Base-by-base conservation (phyloP, 2,888 invertebrate genomes). In the Cerastis leucographa region DNA sequence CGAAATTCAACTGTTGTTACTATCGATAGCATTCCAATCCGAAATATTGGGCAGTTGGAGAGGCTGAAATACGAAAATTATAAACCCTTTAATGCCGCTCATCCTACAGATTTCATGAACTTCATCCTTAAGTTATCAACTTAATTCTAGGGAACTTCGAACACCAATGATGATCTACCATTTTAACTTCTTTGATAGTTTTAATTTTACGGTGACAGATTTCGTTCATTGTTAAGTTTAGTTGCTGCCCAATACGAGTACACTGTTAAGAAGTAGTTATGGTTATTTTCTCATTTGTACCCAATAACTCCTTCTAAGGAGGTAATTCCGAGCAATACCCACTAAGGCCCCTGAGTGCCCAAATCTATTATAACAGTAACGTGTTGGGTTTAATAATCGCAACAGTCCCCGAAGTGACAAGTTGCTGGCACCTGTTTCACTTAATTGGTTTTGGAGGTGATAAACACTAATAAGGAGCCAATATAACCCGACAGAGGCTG, bases 391-490 rank as follows among this genome's bases (percentile, higher is more conserved):
- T 84, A 84, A 84, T 84, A 83, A 82, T 80, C 81, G 72, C 78
- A 76, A 85, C 67, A 81, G 70, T 71, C 70, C 71, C 72, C 17
- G 40, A 75, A 86, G 84, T 84, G 87, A 86, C 80, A 84, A 88
- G 80, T 87, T 76, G 69, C 70, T 71, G 71, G 74, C 87, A 88
- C 87, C 87, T 87, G 87, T 83, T 88, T 67, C 88, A 51, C 71
- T 69, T 79, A 86, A 88, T 87, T 85, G 87, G 78, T 76, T 85
- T 84, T 75, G 72, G 74, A 82, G 73, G 84, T 82, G 82, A 86
- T 87, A 88, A 88, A 88, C 80, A 84, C 78, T 83, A 83, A 82
- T 84, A 84, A 84, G 79, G 70, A 79, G 76, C 78, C 86, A 87
- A 87, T 87, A 76, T 85, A 76, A 76, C 49, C 71, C 51, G 64